Base-by-base conservation (phyloP, 2,113 vertebrate genomes). In the Noctilio leporinus region DNA sequence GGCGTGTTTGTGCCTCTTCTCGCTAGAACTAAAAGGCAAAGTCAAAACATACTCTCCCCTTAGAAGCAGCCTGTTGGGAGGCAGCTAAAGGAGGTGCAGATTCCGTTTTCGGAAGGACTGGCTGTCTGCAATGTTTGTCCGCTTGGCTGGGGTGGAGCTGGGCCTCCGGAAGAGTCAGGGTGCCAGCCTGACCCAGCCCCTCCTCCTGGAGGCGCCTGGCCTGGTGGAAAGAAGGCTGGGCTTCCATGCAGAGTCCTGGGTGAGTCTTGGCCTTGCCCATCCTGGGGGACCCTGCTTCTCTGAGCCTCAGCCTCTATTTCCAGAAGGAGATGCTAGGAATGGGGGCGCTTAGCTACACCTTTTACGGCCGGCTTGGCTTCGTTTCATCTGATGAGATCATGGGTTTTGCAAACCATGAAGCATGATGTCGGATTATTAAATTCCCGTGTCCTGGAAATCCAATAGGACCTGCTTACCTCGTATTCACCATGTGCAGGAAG, bases 121-220 rank as follows among this genome's bases (percentile, higher is more conserved):
- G 51, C 12, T 62, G 7, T 4, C 65, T 64, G 43, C 24, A 4
- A 0, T 28, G 45, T 24, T 33, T 28, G 1, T 22, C 80, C 14
- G 4, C 85, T 72, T 45, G 0, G 2, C 5, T 16, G 22, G 33
- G 49, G 1, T 4, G 19, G 10, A 26, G n/a, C 2, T 24, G 7
- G 10, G 1, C 4, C 4, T 24, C 19, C 1, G 67, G 0, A 1
- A 38, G 69, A 22, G 8, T 2, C 0, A 12, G 7, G 53, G 73
- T 49, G 7, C 38, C 53, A 0, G 0, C 1, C 2, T 38, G 30
- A 45, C 3, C 2, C 4, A 2, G 12, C 2, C 3, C 10, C 10
- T 11, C 16, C 3, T 1, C 40, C 26, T 64, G 22, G 45, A 43
- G 40, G 33, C 22, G 20, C 12, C 24, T 33, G 49, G 10, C 30